A percentile compares a stretch with the other conserved stretches of the same genome.
These are phyloP conservation scores for Chauna torquata DNA, from an alignment of 2,113 vertebrate species.

Conservation along the genomic window DNA sequence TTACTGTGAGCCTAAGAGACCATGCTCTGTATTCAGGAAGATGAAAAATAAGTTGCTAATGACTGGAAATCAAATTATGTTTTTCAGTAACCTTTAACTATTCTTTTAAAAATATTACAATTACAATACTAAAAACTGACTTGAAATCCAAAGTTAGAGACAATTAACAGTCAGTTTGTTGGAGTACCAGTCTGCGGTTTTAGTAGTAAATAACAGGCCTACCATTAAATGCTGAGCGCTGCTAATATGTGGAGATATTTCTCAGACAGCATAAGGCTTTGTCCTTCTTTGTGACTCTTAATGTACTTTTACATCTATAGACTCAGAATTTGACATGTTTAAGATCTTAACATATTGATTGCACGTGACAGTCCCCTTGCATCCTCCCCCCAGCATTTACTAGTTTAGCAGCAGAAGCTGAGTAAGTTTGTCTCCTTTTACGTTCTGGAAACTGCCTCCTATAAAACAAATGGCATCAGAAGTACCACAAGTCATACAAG, in stretches of 20 bases:
- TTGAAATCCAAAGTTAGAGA: conserved; percentile 33
- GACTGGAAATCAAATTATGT: conserved; percentile 1
- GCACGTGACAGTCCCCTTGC: not conserved
- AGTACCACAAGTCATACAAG: not conserved
- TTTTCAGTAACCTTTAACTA: conserved; percentile 25
- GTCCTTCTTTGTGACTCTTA: not conserved
- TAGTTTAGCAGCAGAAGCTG: not conserved
- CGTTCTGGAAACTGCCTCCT: not conserved
- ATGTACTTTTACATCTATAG: not conserved
- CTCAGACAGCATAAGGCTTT: not conserved
- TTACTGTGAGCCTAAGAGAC: not conserved
- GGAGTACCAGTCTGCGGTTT: not conserved
- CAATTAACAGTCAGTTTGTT: conserved; percentile 20
- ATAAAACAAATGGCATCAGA: not conserved
- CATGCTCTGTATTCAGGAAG: not conserved
- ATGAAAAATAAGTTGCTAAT: conserved; percentile 37
- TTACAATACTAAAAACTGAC: conserved; percentile 13
- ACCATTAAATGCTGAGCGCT: conserved; percentile 1
- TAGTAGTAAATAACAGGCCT: not conserved
- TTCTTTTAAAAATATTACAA: conserved; percentile 30
- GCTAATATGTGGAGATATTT: conserved; percentile 13
- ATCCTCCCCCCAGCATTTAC: not conserved
- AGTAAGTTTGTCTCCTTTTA: not conserved
- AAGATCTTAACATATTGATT: not conserved
- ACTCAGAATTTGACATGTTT: not conserved